phyloP scores from a whole-genome alignment of 1,140 invertebrate genomes.

The Amphibalanus amphitrite region DNA sequence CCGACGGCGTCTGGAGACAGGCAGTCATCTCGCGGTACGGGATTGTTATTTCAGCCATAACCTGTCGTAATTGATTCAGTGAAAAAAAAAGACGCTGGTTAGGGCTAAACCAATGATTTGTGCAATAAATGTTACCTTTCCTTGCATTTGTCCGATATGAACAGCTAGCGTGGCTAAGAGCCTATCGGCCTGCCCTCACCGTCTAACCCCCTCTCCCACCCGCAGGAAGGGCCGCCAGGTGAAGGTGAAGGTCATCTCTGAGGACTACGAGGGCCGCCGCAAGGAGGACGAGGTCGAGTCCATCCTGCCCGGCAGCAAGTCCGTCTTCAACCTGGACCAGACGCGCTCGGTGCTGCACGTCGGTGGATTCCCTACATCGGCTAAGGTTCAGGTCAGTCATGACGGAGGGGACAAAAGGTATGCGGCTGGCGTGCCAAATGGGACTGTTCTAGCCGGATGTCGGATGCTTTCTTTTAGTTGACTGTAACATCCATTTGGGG shows the following conservation, averaged over 20 bases:
- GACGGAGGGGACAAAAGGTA: no score
- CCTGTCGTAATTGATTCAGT: no score
- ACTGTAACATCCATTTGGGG: no score
- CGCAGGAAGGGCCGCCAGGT: constrained; percentile 59
- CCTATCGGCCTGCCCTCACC: neutral
- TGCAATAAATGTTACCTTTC: no score
- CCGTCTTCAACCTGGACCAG: constrained; percentile 70
- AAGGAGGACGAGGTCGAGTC: constrained; percentile 36
- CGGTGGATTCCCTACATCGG: constrained; percentile 55
- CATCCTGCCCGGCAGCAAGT: constrained; percentile 44
- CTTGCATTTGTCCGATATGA: neutral
- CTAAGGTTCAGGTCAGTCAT: constrained; percentile 18
- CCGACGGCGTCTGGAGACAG: constrained; percentile 71
- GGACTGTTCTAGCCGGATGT: no score
- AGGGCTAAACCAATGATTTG: no score
- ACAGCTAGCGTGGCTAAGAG: neutral
- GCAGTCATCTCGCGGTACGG: constrained; percentile 69
- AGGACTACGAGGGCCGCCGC: constrained; percentile 44
- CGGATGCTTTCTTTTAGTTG: no score
- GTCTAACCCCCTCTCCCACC: neutral
- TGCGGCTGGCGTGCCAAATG: no score
- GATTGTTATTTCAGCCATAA: no score
- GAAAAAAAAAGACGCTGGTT: no score
- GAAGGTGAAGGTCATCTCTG: constrained; percentile 52
- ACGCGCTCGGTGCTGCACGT: constrained; percentile 74